These are phyloP conservation scores for Malacoraja senta DNA, from an alignment of 2,797 vertebrate genomes.

Conservation along the genomic window DNA sequence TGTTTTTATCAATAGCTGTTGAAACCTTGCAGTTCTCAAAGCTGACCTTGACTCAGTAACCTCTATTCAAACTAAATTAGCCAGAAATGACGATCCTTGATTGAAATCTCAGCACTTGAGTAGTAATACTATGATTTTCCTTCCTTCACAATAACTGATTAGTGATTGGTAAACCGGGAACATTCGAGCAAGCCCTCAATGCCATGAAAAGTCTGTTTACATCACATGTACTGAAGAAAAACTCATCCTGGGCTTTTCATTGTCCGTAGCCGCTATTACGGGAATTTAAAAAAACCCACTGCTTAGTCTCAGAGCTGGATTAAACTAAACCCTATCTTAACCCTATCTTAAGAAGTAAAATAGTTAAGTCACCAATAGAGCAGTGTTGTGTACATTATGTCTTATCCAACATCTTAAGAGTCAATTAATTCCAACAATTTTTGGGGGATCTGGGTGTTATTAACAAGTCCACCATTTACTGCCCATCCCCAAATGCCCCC, in stretches of 20 bases:
- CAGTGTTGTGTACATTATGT: background rate
- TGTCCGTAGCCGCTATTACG: background rate
- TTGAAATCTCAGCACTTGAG: constrained; percentile 14
- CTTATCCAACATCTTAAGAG: background rate
- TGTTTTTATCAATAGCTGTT: background rate
- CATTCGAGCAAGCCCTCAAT: background rate
- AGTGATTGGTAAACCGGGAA: background rate
- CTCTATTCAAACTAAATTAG: constrained; percentile 19
- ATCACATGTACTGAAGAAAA: constrained; percentile 1
- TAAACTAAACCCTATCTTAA: background rate
- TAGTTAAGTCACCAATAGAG: background rate
- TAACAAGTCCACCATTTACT: too few species aligned
- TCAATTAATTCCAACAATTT: background rate
- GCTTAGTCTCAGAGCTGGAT: background rate
- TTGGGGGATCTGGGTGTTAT: too few species aligned
- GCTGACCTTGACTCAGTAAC: constrained; percentile 14
- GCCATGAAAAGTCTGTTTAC: background rate
- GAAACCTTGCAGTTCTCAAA: background rate
- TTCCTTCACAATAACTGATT: constrained; percentile 29
- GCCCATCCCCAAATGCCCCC: too few species aligned
- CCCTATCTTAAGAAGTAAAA: background rate
- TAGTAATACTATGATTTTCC: constrained; percentile 16
- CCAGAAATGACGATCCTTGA: background rate
- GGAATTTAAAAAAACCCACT: background rate
- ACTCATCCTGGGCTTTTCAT: too few species aligned